Percentiles rank a stretch among this genome's conserved stretches.
Conservation (phyloP, 1,140 invertebrate species). For the Papilio xuthus region DNA sequence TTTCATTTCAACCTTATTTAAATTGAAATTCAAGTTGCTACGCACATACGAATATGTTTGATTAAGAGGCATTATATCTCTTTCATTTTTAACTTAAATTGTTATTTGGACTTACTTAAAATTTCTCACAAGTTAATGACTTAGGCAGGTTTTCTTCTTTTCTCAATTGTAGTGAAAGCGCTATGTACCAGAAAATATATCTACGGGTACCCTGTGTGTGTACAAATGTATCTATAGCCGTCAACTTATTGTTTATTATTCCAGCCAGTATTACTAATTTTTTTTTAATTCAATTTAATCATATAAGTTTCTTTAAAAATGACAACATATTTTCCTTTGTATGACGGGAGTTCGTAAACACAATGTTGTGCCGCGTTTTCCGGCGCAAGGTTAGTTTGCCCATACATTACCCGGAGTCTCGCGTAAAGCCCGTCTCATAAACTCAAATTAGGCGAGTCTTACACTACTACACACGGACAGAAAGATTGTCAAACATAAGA, state of each 20-base stretch:
- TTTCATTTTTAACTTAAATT: no score
- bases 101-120: no score
- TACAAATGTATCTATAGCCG: neutral
- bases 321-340: conserved; percentile 29
- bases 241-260: no score
- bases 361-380: conserved; percentile 38
- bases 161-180: no score
- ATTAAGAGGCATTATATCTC: neutral
- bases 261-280: neutral
- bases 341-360: conserved; percentile 38
- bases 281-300: neutral
- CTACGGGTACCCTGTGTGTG: neutral
- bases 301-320: conserved; percentile 24
- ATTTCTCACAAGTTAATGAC: no score
- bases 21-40: neutral
- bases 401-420: conserved; percentile 52
- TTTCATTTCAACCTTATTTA: conserved; percentile 11
- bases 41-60: neutral
- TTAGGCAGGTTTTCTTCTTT: no score
- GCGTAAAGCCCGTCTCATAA: conserved; percentile 61
- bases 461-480: conserved; percentile 39
- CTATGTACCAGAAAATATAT: no score
- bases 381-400: conserved; percentile 52
- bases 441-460: conserved; percentile 64
- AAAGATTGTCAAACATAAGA: conserved; percentile 22